phyloP scores from a whole-genome alignment of 37 sponge, comb jelly and placozoan genomes.

The Crambe crambe region DNA sequence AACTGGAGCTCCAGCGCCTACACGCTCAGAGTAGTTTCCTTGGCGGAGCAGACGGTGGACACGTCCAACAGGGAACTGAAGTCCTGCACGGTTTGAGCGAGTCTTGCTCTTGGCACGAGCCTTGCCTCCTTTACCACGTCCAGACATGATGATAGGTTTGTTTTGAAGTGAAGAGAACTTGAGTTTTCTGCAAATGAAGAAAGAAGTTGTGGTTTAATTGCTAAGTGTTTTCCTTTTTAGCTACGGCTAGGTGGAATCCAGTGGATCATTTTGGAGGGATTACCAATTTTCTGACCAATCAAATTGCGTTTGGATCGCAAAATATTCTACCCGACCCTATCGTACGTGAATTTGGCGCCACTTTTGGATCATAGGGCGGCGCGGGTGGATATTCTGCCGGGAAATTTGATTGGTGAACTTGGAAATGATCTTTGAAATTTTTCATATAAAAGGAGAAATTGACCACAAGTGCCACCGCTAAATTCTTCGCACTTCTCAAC shows the following conservation, averaged over 20 bases:
- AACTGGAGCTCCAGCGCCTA: slow-evolving; percentile 98
- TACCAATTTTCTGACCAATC: background rate
- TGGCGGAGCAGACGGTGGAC: slow-evolving; percentile 89
- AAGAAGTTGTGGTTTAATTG: background rate
- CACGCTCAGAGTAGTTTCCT: slow-evolving; percentile 93
- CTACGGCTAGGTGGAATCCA: background rate
- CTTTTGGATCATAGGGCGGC: background rate
- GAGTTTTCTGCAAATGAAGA: too few species aligned
- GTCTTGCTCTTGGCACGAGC: slow-evolving; percentile 95
- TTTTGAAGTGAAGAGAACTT: background rate
- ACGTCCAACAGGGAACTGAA: slow-evolving; percentile 98
- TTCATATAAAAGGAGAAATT: background rate
- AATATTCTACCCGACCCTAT: background rate
- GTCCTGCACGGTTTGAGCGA: slow-evolving; percentile 96
- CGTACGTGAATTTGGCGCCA: background rate
- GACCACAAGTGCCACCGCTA: background rate
- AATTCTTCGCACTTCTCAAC: background rate
- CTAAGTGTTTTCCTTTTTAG: background rate
- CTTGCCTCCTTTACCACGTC: slow-evolving; percentile 99
- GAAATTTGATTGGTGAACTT: slow-evolving; percentile 6
- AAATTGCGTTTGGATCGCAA: background rate
- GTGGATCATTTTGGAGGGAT: background rate
- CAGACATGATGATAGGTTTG: slow-evolving; percentile 75
- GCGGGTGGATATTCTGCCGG: too few species aligned
- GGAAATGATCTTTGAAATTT: slow-evolving; percentile 7